Percentiles rank a stretch among this genome's conserved stretches.
These are phyloP conservation scores for Lophotis ruficrista DNA, from an alignment of 2,113 vertebrate species.

Conservation along the genomic window DNA sequence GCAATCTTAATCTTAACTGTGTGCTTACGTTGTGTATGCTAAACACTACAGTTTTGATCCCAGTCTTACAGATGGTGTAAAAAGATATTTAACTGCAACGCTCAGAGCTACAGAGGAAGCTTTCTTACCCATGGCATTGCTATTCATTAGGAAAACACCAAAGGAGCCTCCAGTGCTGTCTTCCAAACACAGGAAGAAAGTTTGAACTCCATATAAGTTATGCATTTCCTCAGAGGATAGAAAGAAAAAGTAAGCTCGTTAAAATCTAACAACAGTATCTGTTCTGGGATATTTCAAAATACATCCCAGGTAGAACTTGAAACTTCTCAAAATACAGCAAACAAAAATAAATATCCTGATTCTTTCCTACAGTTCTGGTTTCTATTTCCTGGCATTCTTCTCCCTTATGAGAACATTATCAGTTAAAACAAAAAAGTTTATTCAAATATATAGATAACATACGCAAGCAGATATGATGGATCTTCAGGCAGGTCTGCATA, in stretches of 20 bases:
- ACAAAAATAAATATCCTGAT: not conserved
- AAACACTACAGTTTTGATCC: not conserved
- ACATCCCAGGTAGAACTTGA: not conserved
- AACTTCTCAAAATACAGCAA: not conserved
- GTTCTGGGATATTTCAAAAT: not conserved
- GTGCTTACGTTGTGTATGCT: fast-evolving
- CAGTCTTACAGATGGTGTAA: not conserved
- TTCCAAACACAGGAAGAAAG: slow-evolving; percentile 94
- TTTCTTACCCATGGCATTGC: slow-evolving; percentile 94
- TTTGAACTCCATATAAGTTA: slow-evolving; percentile 91
- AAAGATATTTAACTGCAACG: not conserved
- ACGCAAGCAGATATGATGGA: not conserved
- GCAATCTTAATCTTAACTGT: not conserved
- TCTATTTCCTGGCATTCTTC: not conserved
- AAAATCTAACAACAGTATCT: not conserved
- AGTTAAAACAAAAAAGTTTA: not conserved
- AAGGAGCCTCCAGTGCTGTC: slow-evolving; percentile 85
- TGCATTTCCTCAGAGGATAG: slow-evolving; percentile 73
- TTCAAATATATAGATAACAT: not conserved
- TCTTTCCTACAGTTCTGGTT: not conserved
- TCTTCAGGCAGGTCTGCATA: not conserved
- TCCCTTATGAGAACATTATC: not conserved
- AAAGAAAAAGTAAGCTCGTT: not conserved
- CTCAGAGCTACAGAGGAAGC: not conserved
- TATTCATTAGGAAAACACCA: slow-evolving; percentile 94